phyloP scores from a whole-genome alignment of 1,140 invertebrate genomes.

The Drosophila quadrilineata region DNA sequence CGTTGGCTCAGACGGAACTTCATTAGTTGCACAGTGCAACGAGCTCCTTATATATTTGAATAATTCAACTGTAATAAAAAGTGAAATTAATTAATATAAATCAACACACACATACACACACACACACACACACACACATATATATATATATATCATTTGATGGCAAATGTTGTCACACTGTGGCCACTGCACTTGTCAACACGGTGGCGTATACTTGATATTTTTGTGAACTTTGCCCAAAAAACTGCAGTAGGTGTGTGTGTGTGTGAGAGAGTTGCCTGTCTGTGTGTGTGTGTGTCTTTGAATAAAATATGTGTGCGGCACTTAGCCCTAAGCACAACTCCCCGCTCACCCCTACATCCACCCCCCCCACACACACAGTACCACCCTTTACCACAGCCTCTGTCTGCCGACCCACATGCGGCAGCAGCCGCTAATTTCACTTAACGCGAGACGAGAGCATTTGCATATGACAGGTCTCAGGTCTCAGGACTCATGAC shows the following conservation, averaged over 20 bases:
- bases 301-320: slow-evolving; percentile 25
- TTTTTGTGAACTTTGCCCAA: slow-evolving; percentile 27
- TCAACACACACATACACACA: no score
- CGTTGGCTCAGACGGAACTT: slow-evolving; percentile 7
- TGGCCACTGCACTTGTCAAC: neutral
- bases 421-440: slow-evolving; percentile 17
- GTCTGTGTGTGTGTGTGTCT: neutral
- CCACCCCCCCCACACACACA: no score
- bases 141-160: no score
- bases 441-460: slow-evolving; percentile 8
- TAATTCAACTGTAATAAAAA: no score
- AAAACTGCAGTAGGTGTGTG: neutral
- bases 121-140: no score
- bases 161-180: no score
- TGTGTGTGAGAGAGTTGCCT: neutral
- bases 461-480: slow-evolving; percentile 24
- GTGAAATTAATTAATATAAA: no score
- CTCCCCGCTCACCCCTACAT: neutral
- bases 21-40: slow-evolving; percentile 4
- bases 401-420: no score
- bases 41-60: no score
- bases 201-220: slow-evolving; percentile 26
- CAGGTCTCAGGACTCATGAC: no score
- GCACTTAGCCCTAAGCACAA: slow-evolving; percentile 12
- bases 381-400: no score